Base-by-base conservation (phyloP, 35 echinoderm and acorn worm species). In the Stichopus chloronotus region DNA sequence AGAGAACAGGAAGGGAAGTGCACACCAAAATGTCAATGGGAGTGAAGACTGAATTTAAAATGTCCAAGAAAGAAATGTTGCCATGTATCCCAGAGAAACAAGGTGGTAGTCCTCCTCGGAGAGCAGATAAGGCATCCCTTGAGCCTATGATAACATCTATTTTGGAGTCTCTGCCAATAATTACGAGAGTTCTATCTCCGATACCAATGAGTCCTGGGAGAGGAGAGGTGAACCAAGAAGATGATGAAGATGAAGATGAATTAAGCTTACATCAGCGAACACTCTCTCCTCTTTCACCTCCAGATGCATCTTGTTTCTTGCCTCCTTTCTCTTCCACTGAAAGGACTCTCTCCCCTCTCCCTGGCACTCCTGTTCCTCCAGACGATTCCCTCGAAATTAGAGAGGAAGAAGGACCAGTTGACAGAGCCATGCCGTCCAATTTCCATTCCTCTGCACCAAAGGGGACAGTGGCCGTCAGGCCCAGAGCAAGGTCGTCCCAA, bases 121-220 rank as follows among this genome's bases (percentile, higher is more conserved):
- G 55, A 4, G 19, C 55, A 23, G 54, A 57, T 14, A 56, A 58
- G n/a, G 13, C 55, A 85, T 58, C 55, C 4, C 22, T 85, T 53
- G 82, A 85, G 57, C 82, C 82, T 1, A 58, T 85, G 82, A 85
- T 85, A 58, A 56, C 55, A 58, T 85, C 82, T 56, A 85, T 85
- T 16, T 55, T 85, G 22, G 82, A 85, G 22, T 85, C 82, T 55
- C 57, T 85, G 17, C 82, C 82, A 12, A 20, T 85, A 6, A 85
- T 85, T 25, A 59, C 19, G 0, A 85, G 82, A 58, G 24, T 85
- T 19, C 58, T 85, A 23, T 85, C 82, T 55, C 82, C 82, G 10
- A 85, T 85, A 58, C 82, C 82, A 58, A 6, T 56, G 52, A 85
- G 82, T 58, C 82, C 82, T 58, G 17, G 5, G 19, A 85, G 82